phyloP scores from a whole-genome alignment of 2,113 vertebrate species.

The Talpa occidentalis region DNA sequence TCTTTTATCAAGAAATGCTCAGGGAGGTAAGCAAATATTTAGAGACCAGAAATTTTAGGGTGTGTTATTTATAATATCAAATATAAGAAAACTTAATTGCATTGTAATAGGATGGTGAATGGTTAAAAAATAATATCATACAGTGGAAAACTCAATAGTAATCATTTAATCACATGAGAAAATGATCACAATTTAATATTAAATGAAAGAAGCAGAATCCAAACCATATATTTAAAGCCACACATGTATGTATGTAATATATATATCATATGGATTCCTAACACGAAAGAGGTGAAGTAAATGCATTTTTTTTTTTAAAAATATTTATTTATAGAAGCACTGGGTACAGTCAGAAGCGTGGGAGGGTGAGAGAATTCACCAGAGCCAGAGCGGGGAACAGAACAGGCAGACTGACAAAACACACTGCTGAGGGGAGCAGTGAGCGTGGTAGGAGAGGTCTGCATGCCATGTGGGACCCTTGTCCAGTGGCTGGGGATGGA shows the following conservation, averaged over 20 bases:
- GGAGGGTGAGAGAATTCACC: no score
- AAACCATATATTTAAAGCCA: not conserved
- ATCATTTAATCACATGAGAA: constrained; percentile 3
- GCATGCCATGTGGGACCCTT: no score
- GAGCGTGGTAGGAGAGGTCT: no score
- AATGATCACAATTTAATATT: not conserved
- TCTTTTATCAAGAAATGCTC: constrained; percentile 6
- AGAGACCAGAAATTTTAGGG: not conserved
- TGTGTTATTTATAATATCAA: not conserved
- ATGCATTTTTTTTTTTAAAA: no score
- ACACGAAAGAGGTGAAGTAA: not conserved
- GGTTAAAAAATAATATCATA: not conserved
- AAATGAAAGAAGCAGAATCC: constrained; percentile 3
- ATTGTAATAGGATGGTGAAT: not conserved
- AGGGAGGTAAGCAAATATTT: constrained; percentile 38
- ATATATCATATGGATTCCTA: not conserved
- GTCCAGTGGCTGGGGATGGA: no score
- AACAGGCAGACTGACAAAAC: no score
- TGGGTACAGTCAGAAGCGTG: no score
- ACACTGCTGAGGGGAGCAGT: no score
- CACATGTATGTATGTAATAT: no score
- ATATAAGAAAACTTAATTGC: not conserved
- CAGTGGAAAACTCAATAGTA: not conserved
- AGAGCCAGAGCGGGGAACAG: no score
- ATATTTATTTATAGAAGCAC: no score